Percentiles rank a stretch among this genome's conserved stretches.
These are phyloP conservation scores for Tiliacea citrago DNA, from an alignment of 2,888 invertebrate genomes.

Conservation along the genomic window DNA sequence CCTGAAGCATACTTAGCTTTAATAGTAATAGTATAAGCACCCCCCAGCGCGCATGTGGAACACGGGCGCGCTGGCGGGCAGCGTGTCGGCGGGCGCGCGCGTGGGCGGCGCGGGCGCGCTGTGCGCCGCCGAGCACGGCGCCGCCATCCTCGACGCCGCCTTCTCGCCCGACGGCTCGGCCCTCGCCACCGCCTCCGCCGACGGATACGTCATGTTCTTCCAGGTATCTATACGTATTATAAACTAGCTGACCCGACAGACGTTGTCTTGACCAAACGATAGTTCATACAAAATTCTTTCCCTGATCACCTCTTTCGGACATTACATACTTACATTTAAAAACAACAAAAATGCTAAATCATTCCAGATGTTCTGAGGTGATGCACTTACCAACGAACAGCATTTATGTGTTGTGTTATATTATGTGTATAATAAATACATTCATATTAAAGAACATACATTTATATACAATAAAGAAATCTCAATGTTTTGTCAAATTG, in stretches of 20 bases:
- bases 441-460: too few relatives aligned
- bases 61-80: conserved; percentile 50
- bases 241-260: neutral
- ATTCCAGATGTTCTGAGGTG: too few relatives aligned
- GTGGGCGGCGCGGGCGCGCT: conserved; percentile 69
- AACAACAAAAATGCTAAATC: neutral
- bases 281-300: neutral
- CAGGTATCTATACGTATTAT: conserved; percentile 89
- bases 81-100: conserved; percentile 71
- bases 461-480: too few relatives aligned
- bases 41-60: conserved; percentile 53
- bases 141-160: conserved; percentile 94
- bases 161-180: conserved; percentile 99
- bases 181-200: conserved; percentile 96
- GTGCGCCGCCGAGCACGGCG: conserved; percentile 76
- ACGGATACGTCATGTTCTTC: conserved; percentile 98
- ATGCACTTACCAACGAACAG: neutral
- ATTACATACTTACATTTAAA: neutral
- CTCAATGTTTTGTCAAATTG: too few relatives aligned
- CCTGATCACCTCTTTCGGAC: too few relatives aligned
- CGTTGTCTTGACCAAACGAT: neutral
- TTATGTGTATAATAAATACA: too few relatives aligned
- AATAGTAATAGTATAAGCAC: too few relatives aligned
- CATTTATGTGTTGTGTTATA: neutral
- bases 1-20: too few relatives aligned